Conservation (phyloP, 1,140 invertebrate species). For the Stenopsyche tienmushanensis region DNA sequence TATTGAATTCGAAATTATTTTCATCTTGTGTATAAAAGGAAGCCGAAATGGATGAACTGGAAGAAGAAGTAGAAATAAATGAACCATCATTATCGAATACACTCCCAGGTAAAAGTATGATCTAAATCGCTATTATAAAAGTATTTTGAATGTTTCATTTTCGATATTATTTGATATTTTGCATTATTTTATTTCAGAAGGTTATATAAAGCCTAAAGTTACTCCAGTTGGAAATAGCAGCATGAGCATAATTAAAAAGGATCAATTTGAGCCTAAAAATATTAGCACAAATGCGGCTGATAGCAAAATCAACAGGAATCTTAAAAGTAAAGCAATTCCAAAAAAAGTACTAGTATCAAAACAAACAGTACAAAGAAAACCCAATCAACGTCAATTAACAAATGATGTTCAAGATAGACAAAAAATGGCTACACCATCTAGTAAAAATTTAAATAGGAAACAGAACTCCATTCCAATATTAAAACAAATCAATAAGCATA, state of each 20-base stretch:
- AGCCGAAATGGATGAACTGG: conserved; percentile 39
- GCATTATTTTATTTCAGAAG: no score
- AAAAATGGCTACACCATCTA: neutral
- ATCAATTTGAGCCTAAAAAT: no score
- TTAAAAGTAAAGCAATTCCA: neutral
- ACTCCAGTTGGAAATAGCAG: no score
- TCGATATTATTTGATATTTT: no score
- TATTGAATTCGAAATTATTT: neutral
- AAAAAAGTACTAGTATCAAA: neutral
- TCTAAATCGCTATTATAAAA: no score
- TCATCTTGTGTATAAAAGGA: conserved; percentile 21
- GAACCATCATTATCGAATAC: conserved; percentile 20
- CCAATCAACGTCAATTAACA: no score
- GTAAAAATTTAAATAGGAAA: neutral
- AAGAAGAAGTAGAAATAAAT: conserved; percentile 39
- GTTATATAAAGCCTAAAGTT: no score
- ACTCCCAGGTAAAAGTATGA: conserved; percentile 5
- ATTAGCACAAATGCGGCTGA: no score
- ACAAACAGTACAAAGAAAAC: conserved; percentile 19
- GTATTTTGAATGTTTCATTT: no score
- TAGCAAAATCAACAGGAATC: neutral
- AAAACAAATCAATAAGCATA: neutral
- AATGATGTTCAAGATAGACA: neutral
- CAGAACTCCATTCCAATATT: neutral
- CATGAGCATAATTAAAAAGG: no score